Percentiles rank a stretch among this genome's conserved stretches.
phyloP scores from a whole-genome alignment of 2,797 vertebrate genomes.

The Salarias fasciatus region DNA sequence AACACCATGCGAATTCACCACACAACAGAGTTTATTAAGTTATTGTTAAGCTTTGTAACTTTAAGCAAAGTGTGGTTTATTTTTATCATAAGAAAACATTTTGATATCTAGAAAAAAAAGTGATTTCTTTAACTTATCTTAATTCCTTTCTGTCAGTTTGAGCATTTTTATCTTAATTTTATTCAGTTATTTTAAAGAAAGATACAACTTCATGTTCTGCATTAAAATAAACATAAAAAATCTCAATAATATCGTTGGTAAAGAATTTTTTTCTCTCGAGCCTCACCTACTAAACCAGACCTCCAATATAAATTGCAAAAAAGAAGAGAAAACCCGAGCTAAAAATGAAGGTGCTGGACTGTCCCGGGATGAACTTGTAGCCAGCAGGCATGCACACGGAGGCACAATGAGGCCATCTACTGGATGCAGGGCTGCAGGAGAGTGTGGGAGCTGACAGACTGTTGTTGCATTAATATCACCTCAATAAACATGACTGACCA shows the following conservation, averaged over 20 bases:
- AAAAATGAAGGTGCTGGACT: conserved; percentile 22
- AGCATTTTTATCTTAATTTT: too few species aligned
- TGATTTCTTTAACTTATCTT: too few species aligned
- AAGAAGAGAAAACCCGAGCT: conserved; percentile 4
- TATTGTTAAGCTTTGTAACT: not conserved
- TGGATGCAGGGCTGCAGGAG: conserved; percentile 47
- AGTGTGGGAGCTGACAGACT: conserved; percentile 12
- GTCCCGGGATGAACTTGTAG: conserved; percentile 57
- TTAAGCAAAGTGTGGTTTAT: too few species aligned
- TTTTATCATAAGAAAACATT: too few species aligned
- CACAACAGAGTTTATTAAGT: not conserved
- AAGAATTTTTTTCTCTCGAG: not conserved
- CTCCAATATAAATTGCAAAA: conserved; percentile 1
- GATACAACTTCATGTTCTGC: too few species aligned
- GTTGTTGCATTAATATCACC: conserved; percentile 48
- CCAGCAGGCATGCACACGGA: conserved; percentile 44
- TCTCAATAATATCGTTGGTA: too few species aligned
- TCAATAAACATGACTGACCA: conserved; percentile 58
- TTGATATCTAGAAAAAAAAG: too few species aligned
- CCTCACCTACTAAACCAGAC: not conserved
- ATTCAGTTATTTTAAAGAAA: too few species aligned
- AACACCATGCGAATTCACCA: conserved; percentile 7
- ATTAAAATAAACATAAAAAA: too few species aligned
- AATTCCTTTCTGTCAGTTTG: too few species aligned
- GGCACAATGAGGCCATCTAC: conserved; percentile 80